Evolutionary conservation across 2,888 invertebrate genomes (phyloP), one percentile per base, ranked within the genome.

Genomic region (Acrobasis suavella): DNA sequence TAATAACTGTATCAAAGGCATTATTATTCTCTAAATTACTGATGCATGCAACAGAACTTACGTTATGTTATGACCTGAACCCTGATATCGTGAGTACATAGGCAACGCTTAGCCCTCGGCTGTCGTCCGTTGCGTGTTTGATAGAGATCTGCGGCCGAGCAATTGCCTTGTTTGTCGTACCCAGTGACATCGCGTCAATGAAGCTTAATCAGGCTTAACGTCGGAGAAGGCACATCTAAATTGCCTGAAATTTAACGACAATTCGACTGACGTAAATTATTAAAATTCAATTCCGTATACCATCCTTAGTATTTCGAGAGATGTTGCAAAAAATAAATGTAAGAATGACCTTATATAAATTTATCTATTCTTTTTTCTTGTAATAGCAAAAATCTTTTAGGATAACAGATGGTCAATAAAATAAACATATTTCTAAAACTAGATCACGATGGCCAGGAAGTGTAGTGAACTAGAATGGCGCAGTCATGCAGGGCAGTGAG

Each of bases 161-260:
- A 86, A 87, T 88, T 87, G 87, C 86, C 88, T 85, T 86, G 88
- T 89, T 87, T 88, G 89, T 87, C 83, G 80, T 81, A 73, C 77
- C 75, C 69, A 65, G 65, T 62, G 64, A 70, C 69, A 69, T 68
- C 69, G 67, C 70, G 64, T 68, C 69, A 64, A 67, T 62, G 68
- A 72, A 66, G 69, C 65, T 72, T 69, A 73, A 67, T 67, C 64
- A 67, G 65, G 58, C 61, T 39, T 63, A 67, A 50, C 38, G 65
- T 73, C 72, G 77, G 76, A 78, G 73, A 71, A 69, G 78, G 79
- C 75, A 80, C 37, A 37, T 55, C 3, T 38, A 37, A 38, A 16
- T 50, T n/a, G 46, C 14, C 46, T 46, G 46, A 46, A 46, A 14
- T 46, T 46, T 1, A 46, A 42, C 42, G 1, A 14, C 10, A 1